phyloP scores from a whole-genome alignment of 2,888 invertebrate species.

The Euplexia lucipara region DNA sequence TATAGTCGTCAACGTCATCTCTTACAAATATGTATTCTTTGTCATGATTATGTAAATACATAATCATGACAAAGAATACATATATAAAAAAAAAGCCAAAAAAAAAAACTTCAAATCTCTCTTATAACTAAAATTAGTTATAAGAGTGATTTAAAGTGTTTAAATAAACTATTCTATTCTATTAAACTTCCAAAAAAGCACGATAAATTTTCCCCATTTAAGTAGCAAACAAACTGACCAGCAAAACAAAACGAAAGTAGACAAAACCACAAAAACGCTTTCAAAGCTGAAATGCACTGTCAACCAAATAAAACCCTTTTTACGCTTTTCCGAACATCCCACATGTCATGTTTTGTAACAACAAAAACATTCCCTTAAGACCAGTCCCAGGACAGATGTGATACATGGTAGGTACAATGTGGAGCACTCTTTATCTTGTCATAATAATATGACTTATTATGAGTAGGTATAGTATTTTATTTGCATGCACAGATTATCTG shows the following conservation, averaged over 20 bases:
- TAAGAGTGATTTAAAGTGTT: no score
- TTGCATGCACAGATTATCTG: background rate
- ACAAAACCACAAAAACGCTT: constrained; percentile 38
- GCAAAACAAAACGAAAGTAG: constrained; percentile 39
- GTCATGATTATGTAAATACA: no score
- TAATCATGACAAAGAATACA: no score
- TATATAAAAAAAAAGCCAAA: no score
- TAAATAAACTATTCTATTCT: no score
- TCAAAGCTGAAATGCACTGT: constrained; percentile 46
- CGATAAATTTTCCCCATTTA: no score
- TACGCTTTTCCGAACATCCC: constrained; percentile 52
- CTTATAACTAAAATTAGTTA: no score
- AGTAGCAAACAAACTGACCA: background rate
- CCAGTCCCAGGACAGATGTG: constrained; percentile 42
- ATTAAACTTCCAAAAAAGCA: no score
- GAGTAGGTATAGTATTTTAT: constrained; percentile 9
- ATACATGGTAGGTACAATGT: constrained; percentile 34
- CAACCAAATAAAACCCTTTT: constrained; percentile 60
- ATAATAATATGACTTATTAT: constrained; percentile 11
- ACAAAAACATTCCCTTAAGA: constrained; percentile 61
- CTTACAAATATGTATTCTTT: no score
- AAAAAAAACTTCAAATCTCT: no score
- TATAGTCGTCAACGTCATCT: no score
- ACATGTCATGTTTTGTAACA: constrained; percentile 51
- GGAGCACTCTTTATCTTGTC: constrained; percentile 27